Base-by-base conservation (phyloP, 92 coral and sea anemone genomes). In the Diadumene lineata region DNA sequence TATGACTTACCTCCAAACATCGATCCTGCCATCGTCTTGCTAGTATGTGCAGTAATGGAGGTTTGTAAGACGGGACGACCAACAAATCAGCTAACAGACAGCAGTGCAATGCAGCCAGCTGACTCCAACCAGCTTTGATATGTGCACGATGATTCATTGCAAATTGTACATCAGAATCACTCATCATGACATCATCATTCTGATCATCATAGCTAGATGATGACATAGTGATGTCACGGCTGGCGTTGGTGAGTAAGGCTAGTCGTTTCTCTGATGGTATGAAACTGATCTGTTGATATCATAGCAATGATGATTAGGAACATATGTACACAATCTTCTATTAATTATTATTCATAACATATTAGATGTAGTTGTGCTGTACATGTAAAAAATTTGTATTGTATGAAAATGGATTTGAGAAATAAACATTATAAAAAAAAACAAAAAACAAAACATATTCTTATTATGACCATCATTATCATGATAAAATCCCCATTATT, bases 91-190 rank as follows among this genome's bases (percentile, higher is more conserved):
- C 97, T 72, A 96, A 81, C 53, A 96, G 87, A 82, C 99, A 96
- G 69, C 99, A 96, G 65, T 96, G 97, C 69, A 96, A 34, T 31
- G 99, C 97, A 21, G 99, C 99, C 68, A 96, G 89, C 81, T 93
- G 99, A 82, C 99, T 96, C 99, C 99, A 96, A 17, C 99, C 99
- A 56, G 99, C 99, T 76, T 96, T 96, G 60, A 96, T 96, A 68
- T 96, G 97, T 70, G 99, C 99, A 25, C 99, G 99, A 79, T 92
- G 94, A 79, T 92, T 96, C 81, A 93, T 83, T 24, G 93, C 96
- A 21, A 84, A 74, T 44, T 87, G 92, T 26, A 79, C 48, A 46
- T 84, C 89, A 33, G 80, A 73, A 21, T 87, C 88, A 7, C 34
- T 58, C 1, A 79, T 15, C 34, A 33, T 62, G 11, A 43, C 67